Evolutionary conservation across 2,888 invertebrate species (phyloP).

Genomic region (Hylaea fasciaria): DNA sequence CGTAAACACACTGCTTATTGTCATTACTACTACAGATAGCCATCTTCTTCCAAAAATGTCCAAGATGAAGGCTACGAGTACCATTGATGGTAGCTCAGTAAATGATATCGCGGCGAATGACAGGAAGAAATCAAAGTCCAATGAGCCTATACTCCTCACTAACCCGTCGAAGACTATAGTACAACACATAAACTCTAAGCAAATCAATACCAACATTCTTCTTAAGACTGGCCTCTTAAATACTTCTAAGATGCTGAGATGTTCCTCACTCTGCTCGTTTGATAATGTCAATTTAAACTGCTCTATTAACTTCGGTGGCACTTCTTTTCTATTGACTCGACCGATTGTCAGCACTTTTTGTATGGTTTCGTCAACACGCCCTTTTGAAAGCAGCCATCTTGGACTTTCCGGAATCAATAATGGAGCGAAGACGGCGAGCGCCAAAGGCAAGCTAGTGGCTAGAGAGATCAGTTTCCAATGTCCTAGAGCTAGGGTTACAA

Average conservation of each 20-base stretch:
- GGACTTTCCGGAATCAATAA: constrained; percentile 66
- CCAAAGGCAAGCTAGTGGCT: constrained; percentile 63
- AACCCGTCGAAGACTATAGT: constrained; percentile 61
- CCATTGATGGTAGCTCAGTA: constrained; percentile 64
- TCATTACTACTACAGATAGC: constrained; percentile 56
- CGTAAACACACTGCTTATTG: constrained; percentile 54
- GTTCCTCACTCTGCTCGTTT: constrained; percentile 48
- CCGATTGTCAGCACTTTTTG: constrained; percentile 59
- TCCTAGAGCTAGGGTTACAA: constrained; percentile 60
- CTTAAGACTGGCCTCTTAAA: constrained; percentile 59
- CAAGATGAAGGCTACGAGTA: constrained; percentile 60
- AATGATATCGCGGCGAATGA: constrained; percentile 65
- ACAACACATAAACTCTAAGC: constrained; percentile 62
- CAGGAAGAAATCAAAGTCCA: constrained; percentile 64
- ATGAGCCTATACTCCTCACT: constrained; percentile 59
- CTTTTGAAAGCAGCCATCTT: constrained; percentile 65
- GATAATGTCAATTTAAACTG: constrained; percentile 53
- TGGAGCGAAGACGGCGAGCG: constrained; percentile 56
- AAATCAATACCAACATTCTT: constrained; percentile 56
- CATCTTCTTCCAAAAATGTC: constrained; percentile 66
- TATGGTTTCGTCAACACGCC: constrained; percentile 62
- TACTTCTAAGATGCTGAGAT: constrained; percentile 54
- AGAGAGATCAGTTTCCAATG: constrained; percentile 65
- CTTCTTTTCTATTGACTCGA: constrained; percentile 59
- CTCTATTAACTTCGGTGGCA: constrained; percentile 59